Conservation (phyloP, 2,888 invertebrate species). For the Cancer borealis region DNA sequence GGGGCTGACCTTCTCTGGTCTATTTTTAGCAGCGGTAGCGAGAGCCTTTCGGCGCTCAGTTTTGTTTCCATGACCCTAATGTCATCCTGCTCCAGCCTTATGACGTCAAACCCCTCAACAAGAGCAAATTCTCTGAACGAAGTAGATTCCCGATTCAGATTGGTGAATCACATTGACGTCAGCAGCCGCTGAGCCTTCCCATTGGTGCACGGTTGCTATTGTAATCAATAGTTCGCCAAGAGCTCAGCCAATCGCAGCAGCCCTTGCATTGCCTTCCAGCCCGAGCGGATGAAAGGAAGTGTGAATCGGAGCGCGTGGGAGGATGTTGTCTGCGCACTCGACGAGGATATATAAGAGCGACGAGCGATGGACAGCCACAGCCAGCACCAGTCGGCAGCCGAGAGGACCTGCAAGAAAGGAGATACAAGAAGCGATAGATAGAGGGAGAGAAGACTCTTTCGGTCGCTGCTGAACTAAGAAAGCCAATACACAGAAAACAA, state of each 20-base stretch:
- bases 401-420: slow-evolving; percentile 39
- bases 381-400: slow-evolving; percentile 25
- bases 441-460: slow-evolving; percentile 1
- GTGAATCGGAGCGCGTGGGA: slow-evolving; percentile 74
- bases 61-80: slow-evolving; percentile 71
- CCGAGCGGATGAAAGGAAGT: slow-evolving; percentile 74
- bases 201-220: slow-evolving; percentile 63
- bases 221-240: slow-evolving; percentile 74
- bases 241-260: slow-evolving; percentile 62
- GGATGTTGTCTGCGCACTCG: slow-evolving; percentile 67
- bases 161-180: slow-evolving; percentile 70
- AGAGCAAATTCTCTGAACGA: slow-evolving; percentile 73
- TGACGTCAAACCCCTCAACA: slow-evolving; percentile 67
- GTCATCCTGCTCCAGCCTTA: slow-evolving; percentile 54
- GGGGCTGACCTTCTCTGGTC: neutral
- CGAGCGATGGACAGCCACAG: slow-evolving; percentile 38
- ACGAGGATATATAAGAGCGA: slow-evolving; percentile 59
- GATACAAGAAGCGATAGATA: neutral
- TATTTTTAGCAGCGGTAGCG: slow-evolving; percentile 53
- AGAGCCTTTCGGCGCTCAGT: slow-evolving; percentile 60
- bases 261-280: slow-evolving; percentile 66
- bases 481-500: neutral
- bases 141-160: slow-evolving; percentile 61
- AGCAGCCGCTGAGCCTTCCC: slow-evolving; percentile 58
- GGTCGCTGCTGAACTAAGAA: neutral